Evolutionary conservation across 2,113 vertebrate genomes (phyloP).

Genomic region (Notechis scutatus): DNA sequence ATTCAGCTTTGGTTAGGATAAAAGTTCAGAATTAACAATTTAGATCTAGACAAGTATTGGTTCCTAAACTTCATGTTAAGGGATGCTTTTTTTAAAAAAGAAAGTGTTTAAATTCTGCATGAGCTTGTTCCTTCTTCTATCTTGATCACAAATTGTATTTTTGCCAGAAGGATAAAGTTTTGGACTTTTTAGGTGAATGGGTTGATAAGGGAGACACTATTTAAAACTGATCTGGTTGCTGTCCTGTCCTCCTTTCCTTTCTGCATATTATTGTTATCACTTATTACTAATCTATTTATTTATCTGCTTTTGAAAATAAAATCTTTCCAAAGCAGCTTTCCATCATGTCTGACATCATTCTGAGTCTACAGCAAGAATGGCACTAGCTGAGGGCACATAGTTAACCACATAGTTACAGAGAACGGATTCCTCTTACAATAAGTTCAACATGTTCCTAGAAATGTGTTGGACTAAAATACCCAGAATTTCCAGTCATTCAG

Average conservation of each 20-base stretch:
- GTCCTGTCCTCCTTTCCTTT: background rate
- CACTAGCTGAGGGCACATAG: background rate
- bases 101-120: background rate
- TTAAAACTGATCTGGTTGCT: background rate
- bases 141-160: background rate
- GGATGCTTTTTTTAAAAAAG: background rate
- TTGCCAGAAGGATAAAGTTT: background rate
- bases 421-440: background rate
- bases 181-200: background rate
- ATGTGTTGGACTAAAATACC: background rate
- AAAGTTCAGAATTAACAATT: background rate
- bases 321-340: background rate
- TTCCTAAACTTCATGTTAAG: background rate
- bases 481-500: background rate
- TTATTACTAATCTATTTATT: background rate
- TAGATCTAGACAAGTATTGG: background rate
- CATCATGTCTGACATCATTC: background rate
- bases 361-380: background rate
- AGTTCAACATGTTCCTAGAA: background rate
- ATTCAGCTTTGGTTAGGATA: background rate
- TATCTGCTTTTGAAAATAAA: background rate
- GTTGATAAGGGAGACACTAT: background rate
- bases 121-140: background rate
- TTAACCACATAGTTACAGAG: background rate
- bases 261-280: background rate